Conservation (phyloP, 2,113 vertebrate genomes). For the Tiliqua scincoides region DNA sequence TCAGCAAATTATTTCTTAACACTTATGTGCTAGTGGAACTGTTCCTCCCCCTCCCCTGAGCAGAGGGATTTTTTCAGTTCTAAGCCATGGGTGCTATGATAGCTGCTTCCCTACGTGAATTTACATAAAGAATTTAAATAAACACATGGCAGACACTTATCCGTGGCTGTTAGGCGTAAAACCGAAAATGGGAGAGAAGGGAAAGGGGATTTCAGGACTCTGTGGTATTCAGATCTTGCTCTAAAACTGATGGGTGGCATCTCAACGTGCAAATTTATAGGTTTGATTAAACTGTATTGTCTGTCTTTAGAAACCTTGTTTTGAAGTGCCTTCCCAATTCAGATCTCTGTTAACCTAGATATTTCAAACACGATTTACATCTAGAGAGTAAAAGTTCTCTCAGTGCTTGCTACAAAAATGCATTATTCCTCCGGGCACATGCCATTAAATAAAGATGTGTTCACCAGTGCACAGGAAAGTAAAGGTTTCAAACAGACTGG, state of each 20-base stretch:
- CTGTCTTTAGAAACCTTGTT: constrained; percentile 37
- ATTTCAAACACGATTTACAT: constrained; percentile 65
- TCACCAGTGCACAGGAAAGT: constrained; percentile 67
- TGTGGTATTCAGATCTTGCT: neutral
- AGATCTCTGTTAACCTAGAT: constrained; percentile 65
- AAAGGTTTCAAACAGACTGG: constrained; percentile 67
- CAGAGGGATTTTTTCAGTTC: neutral
- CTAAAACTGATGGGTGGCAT: neutral
- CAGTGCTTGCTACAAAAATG: constrained; percentile 65
- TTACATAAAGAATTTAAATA: neutral
- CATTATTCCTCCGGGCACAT: constrained; percentile 70
- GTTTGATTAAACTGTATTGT: neutral
- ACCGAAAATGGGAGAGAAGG: neutral
- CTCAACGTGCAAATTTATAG: constrained; percentile 7
- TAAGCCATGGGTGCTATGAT: neutral
- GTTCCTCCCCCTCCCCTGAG: too few species aligned
- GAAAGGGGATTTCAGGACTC: neutral
- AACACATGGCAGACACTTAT: neutral
- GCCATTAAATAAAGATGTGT: constrained; percentile 76
- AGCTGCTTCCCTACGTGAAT: neutral
- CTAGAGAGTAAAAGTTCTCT: constrained; percentile 58
- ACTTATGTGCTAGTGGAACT: neutral
- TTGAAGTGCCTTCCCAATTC: constrained; percentile 45
- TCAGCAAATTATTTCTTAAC: too few species aligned
- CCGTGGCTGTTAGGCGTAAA: neutral